phyloP scores from a whole-genome alignment of 2,888 invertebrate genomes.

The Andrena chrysosceles region DNA sequence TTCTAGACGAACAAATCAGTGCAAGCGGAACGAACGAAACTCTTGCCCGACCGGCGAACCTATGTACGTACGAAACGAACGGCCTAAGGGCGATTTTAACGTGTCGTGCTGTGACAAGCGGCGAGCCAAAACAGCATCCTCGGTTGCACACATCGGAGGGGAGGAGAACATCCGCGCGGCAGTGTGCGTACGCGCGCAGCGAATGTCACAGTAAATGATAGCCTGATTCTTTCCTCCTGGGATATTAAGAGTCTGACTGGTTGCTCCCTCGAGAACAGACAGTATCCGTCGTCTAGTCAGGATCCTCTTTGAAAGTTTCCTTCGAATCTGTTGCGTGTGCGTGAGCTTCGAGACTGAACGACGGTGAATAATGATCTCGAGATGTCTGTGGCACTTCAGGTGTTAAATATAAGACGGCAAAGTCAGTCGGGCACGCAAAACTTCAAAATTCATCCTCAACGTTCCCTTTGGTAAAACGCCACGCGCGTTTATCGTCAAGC shows the following conservation, averaged over 20 bases:
- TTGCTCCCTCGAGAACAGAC: neutral
- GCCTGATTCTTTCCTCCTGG: conserved; percentile 1
- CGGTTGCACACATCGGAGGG: conserved; percentile 21
- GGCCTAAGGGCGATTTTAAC: conserved; percentile 78
- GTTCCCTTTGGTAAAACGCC: neutral
- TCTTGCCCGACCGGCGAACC: conserved; percentile 46
- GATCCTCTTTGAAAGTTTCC: neutral
- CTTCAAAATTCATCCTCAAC: neutral
- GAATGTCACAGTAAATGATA: conserved; percentile 33
- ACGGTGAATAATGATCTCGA: neutral
- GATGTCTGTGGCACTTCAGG: no score
- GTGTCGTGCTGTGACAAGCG: conserved; percentile 79
- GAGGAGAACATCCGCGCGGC: neutral
- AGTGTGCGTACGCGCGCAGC: neutral
- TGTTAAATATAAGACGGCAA: neutral
- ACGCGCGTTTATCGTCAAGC: conserved; percentile 31
- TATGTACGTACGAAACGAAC: conserved; percentile 63
- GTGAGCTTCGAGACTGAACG: neutral
- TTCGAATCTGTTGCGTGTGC: neutral
- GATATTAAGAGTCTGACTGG: neutral
- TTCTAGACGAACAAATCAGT: conserved; percentile 75
- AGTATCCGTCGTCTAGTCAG: neutral
- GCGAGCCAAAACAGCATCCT: conserved; percentile 60
- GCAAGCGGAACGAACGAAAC: conserved; percentile 73
- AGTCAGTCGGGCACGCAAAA: neutral